These are phyloP conservation scores for Sander vitreus DNA, from an alignment of 2,113 vertebrate genomes.

Conservation along the genomic window DNA sequence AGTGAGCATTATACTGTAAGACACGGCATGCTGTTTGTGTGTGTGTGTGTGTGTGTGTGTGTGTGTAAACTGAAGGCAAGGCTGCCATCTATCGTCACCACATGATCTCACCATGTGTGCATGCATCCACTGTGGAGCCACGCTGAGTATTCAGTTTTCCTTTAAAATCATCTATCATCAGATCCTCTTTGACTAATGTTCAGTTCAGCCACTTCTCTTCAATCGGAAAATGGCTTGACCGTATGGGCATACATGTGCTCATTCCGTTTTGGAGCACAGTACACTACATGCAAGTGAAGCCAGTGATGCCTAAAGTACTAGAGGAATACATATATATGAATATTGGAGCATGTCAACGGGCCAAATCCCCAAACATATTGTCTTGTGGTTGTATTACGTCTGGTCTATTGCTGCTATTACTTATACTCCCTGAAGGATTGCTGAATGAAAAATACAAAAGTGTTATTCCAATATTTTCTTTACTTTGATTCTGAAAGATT, in stretches of 20 bases:
- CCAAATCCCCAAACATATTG: slow-evolving; percentile 4
- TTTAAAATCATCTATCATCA: neutral
- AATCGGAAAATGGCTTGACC: neutral
- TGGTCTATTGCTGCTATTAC: neutral
- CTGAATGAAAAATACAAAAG: neutral
- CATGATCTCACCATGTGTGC: slow-evolving; percentile 16
- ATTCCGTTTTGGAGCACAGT: neutral
- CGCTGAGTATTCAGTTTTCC: neutral
- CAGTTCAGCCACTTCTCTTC: neutral
- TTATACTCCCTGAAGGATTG: neutral
- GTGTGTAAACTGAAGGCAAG: slow-evolving; percentile 67
- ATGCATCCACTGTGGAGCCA: neutral
- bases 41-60: slow-evolving; percentile 27
- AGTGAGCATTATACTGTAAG: neutral
- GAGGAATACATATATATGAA: neutral
- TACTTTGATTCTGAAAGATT: slow-evolving; percentile 3
- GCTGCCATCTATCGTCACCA: slow-evolving; percentile 75
- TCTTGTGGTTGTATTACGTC: neutral
- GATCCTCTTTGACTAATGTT: neutral
- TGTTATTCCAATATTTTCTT: neutral
- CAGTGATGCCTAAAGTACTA: neutral
- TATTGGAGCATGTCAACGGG: neutral
- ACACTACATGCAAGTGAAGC: neutral
- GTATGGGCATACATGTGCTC: neutral
- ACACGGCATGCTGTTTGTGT: neutral